These are phyloP conservation scores for Ernsta delagoae DNA, from an alignment of 2,888 invertebrate genomes.

Conservation along the genomic window DNA sequence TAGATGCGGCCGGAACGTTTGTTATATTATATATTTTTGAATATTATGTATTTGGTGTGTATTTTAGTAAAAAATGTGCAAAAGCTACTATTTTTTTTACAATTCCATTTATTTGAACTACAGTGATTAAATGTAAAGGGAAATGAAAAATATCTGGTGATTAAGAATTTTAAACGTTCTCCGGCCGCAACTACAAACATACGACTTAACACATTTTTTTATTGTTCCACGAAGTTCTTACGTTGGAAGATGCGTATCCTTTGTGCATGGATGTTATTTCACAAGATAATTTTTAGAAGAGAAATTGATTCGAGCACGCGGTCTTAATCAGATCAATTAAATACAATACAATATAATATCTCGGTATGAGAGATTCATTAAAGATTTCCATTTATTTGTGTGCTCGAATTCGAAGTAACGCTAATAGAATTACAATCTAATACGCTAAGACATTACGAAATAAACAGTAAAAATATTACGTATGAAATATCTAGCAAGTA, in stretches of 20 bases:
- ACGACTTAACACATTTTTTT: slow-evolving; percentile 47
- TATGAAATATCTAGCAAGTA: slow-evolving; percentile 69
- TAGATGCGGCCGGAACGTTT: slow-evolving; percentile 29
- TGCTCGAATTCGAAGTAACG: slow-evolving; percentile 45
- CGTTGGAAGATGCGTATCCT: slow-evolving; percentile 64
- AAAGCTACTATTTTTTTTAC: slow-evolving; percentile 36
- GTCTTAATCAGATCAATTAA: neutral
- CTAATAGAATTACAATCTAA: slow-evolving; percentile 53
- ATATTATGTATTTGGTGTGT: slow-evolving; percentile 4
- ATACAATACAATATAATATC: neutral
- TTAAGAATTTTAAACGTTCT: slow-evolving; percentile 16
- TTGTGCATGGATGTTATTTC: slow-evolving; percentile 49
- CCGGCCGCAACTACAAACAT: slow-evolving; percentile 42
- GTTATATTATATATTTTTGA: neutral
- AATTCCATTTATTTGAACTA: slow-evolving; percentile 28
- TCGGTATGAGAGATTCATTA: slow-evolving; percentile 7
- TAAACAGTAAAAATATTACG: slow-evolving; percentile 67
- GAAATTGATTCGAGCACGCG: slow-evolving; percentile 35
- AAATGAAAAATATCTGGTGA: slow-evolving; percentile 42
- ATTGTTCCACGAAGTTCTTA: slow-evolving; percentile 47
- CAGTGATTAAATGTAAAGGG: slow-evolving; percentile 24
- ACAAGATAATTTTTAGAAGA: slow-evolving; percentile 47
- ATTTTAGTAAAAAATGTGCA: slow-evolving; percentile 37
- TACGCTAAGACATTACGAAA: slow-evolving; percentile 61
- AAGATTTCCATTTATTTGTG: slow-evolving; percentile 44